Percentiles rank a stretch among this genome's conserved stretches.
Evolutionary conservation across 2,113 vertebrate species (phyloP).

Genomic region (Pteropus alecto): DNA sequence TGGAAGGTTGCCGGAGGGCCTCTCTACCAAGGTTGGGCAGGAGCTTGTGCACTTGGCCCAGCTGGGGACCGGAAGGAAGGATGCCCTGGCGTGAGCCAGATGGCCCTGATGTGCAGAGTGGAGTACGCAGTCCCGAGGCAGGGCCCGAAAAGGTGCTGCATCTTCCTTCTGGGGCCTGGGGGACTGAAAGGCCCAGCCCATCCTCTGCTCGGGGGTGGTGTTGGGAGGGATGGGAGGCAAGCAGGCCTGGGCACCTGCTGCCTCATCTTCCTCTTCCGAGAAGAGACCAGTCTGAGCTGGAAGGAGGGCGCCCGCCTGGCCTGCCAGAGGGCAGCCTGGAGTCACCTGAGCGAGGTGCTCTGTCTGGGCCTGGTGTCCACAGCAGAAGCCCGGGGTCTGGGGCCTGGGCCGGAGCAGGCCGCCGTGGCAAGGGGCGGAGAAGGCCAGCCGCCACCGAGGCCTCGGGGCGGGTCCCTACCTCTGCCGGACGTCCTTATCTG

Average conservation of each 20-base stretch:
- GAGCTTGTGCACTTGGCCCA: conserved; percentile 63
- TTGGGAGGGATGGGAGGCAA: conserved; percentile 64
- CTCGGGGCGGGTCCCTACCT: conserved; percentile 79
- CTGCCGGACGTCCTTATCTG: conserved; percentile 81
- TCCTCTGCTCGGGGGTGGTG: conserved; percentile 75
- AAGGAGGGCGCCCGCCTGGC: conserved; percentile 63
- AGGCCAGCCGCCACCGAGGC: conserved; percentile 76
- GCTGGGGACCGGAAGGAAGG: conserved; percentile 58
- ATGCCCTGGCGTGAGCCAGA: conserved; percentile 52
- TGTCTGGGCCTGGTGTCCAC: conserved; percentile 64
- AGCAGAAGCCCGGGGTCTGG: conserved; percentile 72
- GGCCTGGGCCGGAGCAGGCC: conserved; percentile 74
- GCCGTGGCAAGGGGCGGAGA: conserved; percentile 74
- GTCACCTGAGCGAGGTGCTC: conserved; percentile 75
- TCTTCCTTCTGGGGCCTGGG: conserved; percentile 72
- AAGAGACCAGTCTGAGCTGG: conserved; percentile 79
- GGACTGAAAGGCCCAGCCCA: conserved; percentile 62
- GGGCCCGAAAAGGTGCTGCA: conserved; percentile 72
- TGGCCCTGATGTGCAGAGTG: conserved; percentile 77
- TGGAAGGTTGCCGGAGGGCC: conserved; percentile 60
- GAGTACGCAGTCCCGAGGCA: conserved; percentile 60
- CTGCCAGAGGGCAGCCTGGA: conserved; percentile 76
- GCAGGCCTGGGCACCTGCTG: conserved; percentile 69
- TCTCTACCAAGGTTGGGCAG: conserved; percentile 64
- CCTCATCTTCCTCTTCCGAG: conserved; percentile 77